Evolutionary conservation across 2,113 vertebrate species (phyloP), one percentile per base, ranked within the genome.

Genomic region (Prionailurus viverrinus): DNA sequence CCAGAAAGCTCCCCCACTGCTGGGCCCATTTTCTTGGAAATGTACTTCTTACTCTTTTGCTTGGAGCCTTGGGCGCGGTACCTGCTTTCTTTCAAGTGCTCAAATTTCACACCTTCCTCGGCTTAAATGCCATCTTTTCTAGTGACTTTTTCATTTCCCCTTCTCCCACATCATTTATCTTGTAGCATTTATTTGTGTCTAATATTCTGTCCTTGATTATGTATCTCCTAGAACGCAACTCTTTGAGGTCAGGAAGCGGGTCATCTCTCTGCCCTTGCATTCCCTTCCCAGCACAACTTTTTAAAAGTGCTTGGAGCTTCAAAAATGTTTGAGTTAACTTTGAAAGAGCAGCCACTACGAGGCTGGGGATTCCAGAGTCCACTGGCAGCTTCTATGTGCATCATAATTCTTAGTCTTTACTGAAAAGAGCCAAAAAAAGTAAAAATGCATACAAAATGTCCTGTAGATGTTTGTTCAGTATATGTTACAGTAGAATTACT

Each of bases 311-410:
- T 89, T 81, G 39, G 21, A 23, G 19, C 21, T 76, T 74, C 29
- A 45, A 87, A 93, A 48, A 83, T 45, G 41, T 45, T 93, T 74
- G 10, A 78, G 66, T 91, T 92, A 92, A 61, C 25, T 83, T 87
- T 82, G 74, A 89, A 96, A 89, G 85, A 89, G 66, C 18, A 74
- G 0, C 53, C 93, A 7, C 21, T 84, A 33, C 73, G 92, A 48
- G 63, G 4, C 9, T 76, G 18, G 1, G 83, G 41, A 61, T 92
- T 66, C 87, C 53, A n/a, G 58, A 41, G 36, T 86, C 33, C 7
- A 5, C 16, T 85, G 53, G 6, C 61, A 76, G 58, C 69, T 86
- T 66, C 79, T 23, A 68, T 87, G 78, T 83, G 51, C 71, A 45
- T 96, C 29, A 7, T 66, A 63, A 48, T 68, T 94, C 16, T 21